Evolutionary conservation across 2,797 vertebrate species (phyloP).

Genomic region (Hypotaenidia okinawae): DNA sequence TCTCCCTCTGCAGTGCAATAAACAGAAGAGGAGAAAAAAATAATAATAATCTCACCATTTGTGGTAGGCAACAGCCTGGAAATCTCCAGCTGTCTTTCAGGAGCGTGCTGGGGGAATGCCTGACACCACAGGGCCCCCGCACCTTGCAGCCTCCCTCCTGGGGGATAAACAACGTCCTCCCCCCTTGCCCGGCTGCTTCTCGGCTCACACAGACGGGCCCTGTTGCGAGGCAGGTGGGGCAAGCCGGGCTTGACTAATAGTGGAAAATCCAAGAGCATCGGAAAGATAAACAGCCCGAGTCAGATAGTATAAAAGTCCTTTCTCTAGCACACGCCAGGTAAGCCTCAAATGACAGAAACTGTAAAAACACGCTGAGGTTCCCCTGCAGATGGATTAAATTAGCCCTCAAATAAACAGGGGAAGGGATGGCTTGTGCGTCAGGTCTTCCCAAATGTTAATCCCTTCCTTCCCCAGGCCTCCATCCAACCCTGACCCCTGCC

Average conservation of each 20-base stretch:
- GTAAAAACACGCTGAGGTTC: constrained; percentile 75
- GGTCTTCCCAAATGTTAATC: constrained; percentile 54
- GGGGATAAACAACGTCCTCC: constrained; percentile 40
- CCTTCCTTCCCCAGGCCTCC: constrained; percentile 45
- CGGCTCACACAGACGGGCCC: constrained; percentile 66
- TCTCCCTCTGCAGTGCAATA: constrained; percentile 7
- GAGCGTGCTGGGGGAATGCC: not conserved
- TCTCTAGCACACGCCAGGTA: constrained; percentile 78
- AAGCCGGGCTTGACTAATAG: constrained; percentile 64
- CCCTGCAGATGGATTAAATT: constrained; percentile 78
- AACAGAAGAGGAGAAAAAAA: not conserved
- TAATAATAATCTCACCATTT: not conserved
- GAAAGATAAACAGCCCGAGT: constrained; percentile 79
- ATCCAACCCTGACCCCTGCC: not conserved
- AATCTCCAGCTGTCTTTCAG: constrained; percentile 51
- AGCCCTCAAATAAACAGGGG: constrained; percentile 69
- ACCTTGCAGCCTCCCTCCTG: constrained; percentile 13
- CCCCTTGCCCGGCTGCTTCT: not conserved
- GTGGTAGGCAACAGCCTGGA: constrained; percentile 22
- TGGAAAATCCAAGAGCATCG: constrained; percentile 77
- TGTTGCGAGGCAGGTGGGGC: constrained; percentile 73
- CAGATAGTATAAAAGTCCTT: constrained; percentile 81
- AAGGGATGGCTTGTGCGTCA: constrained; percentile 10
- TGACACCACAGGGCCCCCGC: constrained; percentile 19
- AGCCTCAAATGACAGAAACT: constrained; percentile 78